Conservation (phyloP, 2,888 invertebrate genomes). For the Cataglyphis cursor region DNA sequence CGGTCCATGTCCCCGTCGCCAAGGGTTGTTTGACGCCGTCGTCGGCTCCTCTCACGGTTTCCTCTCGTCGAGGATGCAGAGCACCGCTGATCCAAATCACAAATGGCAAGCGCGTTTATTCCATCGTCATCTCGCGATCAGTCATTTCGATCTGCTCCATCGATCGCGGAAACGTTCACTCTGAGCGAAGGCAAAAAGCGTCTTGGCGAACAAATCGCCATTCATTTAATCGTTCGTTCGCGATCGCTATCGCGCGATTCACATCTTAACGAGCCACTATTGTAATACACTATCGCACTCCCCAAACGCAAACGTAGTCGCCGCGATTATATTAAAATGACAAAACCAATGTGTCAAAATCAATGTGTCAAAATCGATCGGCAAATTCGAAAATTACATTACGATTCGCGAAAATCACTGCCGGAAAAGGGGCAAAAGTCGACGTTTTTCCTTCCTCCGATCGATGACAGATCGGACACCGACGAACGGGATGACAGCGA, state of each 20-base stretch:
- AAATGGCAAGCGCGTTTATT: conserved; percentile 30
- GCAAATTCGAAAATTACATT: conserved; percentile 1
- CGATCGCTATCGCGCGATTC: conserved; percentile 28
- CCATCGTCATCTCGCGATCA: conserved; percentile 17
- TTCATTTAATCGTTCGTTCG: conserved; percentile 27
- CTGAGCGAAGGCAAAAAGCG: not conserved
- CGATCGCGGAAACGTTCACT: conserved; percentile 33
- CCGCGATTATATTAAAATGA: not conserved
- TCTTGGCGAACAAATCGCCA: conserved; percentile 5
- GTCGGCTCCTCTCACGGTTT: not conserved
- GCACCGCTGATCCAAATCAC: conserved; percentile 30
- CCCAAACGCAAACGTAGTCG: not conserved
- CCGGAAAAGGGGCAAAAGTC: too few species aligned
- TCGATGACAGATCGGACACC: conserved; percentile 18
- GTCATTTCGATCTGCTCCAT: conserved; percentile 47
- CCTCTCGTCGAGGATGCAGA: conserved; percentile 4
- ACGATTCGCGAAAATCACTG: conserved; percentile 8
- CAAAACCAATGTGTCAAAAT: not conserved
- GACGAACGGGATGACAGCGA: not conserved
- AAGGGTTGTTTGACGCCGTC: not conserved
- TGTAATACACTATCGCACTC: conserved; percentile 21
- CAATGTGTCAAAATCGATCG: not conserved
- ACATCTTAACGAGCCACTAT: conserved; percentile 34
- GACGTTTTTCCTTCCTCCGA: not conserved
- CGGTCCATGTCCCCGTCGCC: conserved; percentile 12